Base-by-base conservation (phyloP, 2,797 vertebrate species). In the Acrocephalus scirpaceus region DNA sequence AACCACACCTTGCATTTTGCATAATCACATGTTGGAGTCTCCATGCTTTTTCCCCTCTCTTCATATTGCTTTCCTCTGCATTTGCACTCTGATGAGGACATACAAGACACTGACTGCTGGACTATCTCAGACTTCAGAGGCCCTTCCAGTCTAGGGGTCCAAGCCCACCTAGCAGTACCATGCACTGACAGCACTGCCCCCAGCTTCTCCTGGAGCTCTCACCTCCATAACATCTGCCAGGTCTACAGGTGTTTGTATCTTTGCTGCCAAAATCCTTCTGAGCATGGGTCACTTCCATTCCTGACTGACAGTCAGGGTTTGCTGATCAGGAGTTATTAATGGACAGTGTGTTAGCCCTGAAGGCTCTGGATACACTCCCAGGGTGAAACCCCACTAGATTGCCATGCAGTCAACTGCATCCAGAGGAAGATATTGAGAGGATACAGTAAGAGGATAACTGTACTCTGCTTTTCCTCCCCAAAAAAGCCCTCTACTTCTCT, bases 1-100 rank as follows among this genome's bases (percentile, higher is more conserved):
- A 92, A 50, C 66, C 78, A 84, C 42, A 84, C 62, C 66, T 69
- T 85, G 51, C 29, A 51, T 72, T 92, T 89, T 95, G 42, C 74
- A 75, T 95, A 81, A 92, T 65, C 34, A 54, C 15, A 32, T 10
- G 9, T 47, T 92, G 54, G 58, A 64, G 8, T 72, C 62, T 48
- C 56, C 15, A 2, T 30, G 70, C 4, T 40, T 78, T 74, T 4
- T 5, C 6, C 5, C 13, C 7, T 3, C 11, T 40, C 48, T 94
- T 86, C 34, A 8, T 45, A 38, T 16, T 84, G 45, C 27, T 90
- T 93, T 88, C 64, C 56, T 88, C 72, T 80, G 61, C 57, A 26
- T 77, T 74, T 80, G 8, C 36, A 45, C 25, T 12, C 42, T 72
- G 58, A 20, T 74, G 62, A 81, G 70, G 22, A 38, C 36, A 20